These are phyloP conservation scores for Ginglymostoma cirratum DNA, from an alignment of 2,113 vertebrate species.

Conservation along the genomic window DNA sequence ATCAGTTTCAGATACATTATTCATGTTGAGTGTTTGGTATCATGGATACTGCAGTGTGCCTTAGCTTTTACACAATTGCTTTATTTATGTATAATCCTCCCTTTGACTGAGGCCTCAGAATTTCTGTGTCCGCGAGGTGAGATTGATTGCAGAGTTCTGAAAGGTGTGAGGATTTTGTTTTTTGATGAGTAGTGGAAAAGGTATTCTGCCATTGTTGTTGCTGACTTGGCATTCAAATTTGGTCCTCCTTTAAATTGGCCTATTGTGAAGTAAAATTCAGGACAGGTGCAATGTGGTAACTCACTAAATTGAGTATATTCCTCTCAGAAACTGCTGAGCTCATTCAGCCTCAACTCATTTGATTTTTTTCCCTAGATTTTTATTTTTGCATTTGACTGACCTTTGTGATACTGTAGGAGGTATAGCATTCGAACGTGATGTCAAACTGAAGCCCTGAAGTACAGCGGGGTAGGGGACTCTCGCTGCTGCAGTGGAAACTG, in stretches of 20 bases:
- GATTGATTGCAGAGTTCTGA: not conserved
- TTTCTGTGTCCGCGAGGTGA: not conserved
- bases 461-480: too few relatives aligned
- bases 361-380: too few relatives aligned
- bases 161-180: too few relatives aligned
- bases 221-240: not conserved
- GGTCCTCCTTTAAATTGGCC: not conserved
- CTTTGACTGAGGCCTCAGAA: not conserved
- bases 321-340: not conserved
- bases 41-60: not conserved
- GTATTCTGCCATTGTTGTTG: too few relatives aligned
- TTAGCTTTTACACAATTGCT: not conserved
- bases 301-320: not conserved
- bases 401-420: too few relatives aligned
- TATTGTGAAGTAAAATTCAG: not conserved
- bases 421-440: too few relatives aligned
- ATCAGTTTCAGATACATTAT: slow-evolving; percentile 15
- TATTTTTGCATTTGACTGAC: too few relatives aligned
- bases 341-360: too few relatives aligned
- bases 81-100: not conserved
- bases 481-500: too few relatives aligned
- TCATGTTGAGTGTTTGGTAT: not conserved
- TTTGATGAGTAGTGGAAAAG: not conserved
- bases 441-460: too few relatives aligned
- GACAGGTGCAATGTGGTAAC: not conserved